Evolutionary conservation across 1,140 invertebrate species (phyloP).

Genomic region (Dolichoris vasculosae): DNA sequence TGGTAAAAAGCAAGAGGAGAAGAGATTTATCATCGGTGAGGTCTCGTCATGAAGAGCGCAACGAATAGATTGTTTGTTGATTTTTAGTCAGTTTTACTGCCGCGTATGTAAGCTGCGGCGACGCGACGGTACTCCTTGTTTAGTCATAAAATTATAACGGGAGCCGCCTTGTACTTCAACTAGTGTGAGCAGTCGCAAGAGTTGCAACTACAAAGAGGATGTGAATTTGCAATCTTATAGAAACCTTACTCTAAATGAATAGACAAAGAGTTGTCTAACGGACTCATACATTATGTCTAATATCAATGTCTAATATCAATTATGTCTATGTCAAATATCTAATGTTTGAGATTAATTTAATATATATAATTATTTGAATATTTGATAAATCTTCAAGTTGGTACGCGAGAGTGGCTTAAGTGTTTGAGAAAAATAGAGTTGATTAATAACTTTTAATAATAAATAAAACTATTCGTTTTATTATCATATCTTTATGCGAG

Average conservation of each 20-base stretch:
- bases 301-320: no score
- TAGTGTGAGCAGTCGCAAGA: not conserved
- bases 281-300: not conserved
- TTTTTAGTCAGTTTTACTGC: slow-evolving; percentile 67
- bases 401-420: no score
- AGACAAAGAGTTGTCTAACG: not conserved
- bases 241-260: not conserved
- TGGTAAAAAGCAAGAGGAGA: slow-evolving; percentile 49
- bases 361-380: no score
- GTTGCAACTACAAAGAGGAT: slow-evolving; percentile 13
- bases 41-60: slow-evolving; percentile 53
- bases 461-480: no score
- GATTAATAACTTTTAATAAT: no score
- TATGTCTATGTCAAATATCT: no score
- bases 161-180: not conserved
- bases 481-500: no score
- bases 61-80: slow-evolving; percentile 69
- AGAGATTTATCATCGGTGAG: slow-evolving; percentile 58
- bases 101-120: slow-evolving; percentile 60
- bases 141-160: slow-evolving; percentile 62
- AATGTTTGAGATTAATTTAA: no score
- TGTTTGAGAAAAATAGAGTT: no score
- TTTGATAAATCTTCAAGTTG: no score
- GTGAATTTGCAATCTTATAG: slow-evolving; percentile 22
- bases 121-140: slow-evolving; percentile 42